phyloP scores from a whole-genome alignment of 2,797 vertebrate genomes.

The Eulemur coronatus region DNA sequence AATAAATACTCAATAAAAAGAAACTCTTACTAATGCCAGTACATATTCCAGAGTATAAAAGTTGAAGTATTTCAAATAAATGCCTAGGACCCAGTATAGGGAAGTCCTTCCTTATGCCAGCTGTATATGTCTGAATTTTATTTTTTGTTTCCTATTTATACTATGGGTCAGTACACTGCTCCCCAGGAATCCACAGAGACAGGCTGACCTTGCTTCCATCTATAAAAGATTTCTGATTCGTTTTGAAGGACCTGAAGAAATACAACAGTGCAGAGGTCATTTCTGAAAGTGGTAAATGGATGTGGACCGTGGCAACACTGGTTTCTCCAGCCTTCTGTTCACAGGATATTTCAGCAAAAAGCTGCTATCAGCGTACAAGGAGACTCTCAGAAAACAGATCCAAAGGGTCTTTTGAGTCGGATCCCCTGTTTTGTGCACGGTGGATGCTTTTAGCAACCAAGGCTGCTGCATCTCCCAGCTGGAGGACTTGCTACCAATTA shows the following conservation, averaged over 20 bases:
- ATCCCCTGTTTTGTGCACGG: neutral
- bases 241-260: slow-evolving; percentile 21
- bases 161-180: neutral
- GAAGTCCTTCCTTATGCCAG: neutral
- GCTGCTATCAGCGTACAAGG: neutral
- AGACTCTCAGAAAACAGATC: neutral
- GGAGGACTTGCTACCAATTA: slow-evolving; percentile 47
- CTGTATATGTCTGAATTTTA: neutral
- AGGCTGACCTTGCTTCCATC: neutral
- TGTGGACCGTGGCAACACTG: rapidly evolving
- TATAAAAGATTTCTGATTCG: neutral
- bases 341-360: neutral
- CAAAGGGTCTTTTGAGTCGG: neutral
- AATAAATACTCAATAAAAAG: slow-evolving; percentile 18
- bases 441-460: neutral
- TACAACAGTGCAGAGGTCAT: neutral
- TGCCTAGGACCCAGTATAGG: neutral
- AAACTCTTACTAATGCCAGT: neutral
- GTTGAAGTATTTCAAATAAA: neutral
- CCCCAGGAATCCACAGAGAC: neutral
- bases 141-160: neutral
- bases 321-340: neutral
- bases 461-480: neutral
- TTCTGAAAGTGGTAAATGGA: neutral
- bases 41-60: neutral